A percentile compares a stretch with the other conserved stretches of the same genome.
Evolutionary conservation across 2,888 invertebrate species (phyloP).

Genomic region (Amphipyra berbera): DNA sequence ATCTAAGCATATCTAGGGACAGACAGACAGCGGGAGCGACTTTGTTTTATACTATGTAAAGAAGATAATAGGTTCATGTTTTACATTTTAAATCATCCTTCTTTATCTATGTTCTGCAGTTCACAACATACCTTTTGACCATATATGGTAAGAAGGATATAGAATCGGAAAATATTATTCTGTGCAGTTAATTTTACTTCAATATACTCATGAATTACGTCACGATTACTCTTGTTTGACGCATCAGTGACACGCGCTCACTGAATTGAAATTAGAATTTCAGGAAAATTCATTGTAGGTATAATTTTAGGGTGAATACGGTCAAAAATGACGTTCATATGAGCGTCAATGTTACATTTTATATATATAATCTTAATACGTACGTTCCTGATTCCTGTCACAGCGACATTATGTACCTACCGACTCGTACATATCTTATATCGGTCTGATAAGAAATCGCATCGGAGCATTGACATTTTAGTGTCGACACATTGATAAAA

Average conservation of each 20-base stretch:
- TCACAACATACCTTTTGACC: not conserved
- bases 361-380: not conserved
- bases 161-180: not conserved
- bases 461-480: constrained; percentile 62
- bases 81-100: too few species aligned
- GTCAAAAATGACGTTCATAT: not conserved
- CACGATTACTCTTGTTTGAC: constrained; percentile 23
- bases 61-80: too few species aligned
- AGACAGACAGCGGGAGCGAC: too few species aligned
- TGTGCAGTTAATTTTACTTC: constrained; percentile 8
- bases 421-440: constrained; percentile 22
- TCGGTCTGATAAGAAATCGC: constrained; percentile 54
- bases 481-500: constrained; percentile 52
- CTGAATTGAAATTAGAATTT: constrained; percentile 22
- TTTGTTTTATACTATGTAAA: too few species aligned
- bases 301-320: not conserved
- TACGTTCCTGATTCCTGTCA: constrained; percentile 1
- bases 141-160: constrained; percentile 27
- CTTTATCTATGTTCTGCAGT: too few species aligned
- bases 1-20: too few species aligned
- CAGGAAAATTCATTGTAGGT: constrained; percentile 34
- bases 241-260: constrained; percentile 3
- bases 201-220: constrained; percentile 17
- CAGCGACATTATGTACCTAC: not conserved
- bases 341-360: not conserved